A percentile compares a stretch with the other conserved stretches of the same genome.
Conservation (phyloP, 2,888 invertebrate species). For the Drosophila falleni region DNA sequence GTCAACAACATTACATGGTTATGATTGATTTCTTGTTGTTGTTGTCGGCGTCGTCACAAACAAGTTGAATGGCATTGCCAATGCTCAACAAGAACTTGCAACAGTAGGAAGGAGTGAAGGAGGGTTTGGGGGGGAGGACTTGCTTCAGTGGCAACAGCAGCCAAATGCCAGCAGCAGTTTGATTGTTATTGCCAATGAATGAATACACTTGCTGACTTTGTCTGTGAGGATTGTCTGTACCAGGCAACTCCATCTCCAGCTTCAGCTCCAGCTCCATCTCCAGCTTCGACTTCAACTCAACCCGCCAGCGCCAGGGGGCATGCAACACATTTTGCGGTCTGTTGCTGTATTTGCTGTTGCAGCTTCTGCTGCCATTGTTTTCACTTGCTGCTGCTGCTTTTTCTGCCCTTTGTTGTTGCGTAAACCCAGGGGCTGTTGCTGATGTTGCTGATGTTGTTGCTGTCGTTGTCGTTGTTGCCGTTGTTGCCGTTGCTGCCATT, state of each 20-base stretch:
- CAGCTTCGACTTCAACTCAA: slow-evolving; percentile 24
- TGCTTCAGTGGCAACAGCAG: slow-evolving; percentile 28
- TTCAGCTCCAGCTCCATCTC: slow-evolving; percentile 26
- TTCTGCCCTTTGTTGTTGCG: slow-evolving; percentile 63
- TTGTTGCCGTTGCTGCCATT: slow-evolving; percentile 28
- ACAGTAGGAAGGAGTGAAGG: slow-evolving; percentile 25
- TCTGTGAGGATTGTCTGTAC: slow-evolving; percentile 57
- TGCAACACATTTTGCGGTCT: slow-evolving; percentile 79
- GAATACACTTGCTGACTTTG: slow-evolving; percentile 74
- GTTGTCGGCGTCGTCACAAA: slow-evolving; percentile 50
- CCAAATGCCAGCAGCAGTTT: slow-evolving; percentile 74
- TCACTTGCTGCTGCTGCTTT: slow-evolving; percentile 40
- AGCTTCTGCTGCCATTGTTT: slow-evolving; percentile 70
- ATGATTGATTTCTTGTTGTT: slow-evolving; percentile 45
- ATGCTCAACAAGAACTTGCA: slow-evolving; percentile 64
- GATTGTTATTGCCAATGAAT: slow-evolving; percentile 82
- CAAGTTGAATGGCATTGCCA: slow-evolving; percentile 73
- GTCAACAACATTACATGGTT: slow-evolving; percentile 56
- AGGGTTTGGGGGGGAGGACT: slow-evolving; percentile 15
- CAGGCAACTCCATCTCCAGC: slow-evolving; percentile 35
- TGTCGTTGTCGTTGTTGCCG: slow-evolving; percentile 46
- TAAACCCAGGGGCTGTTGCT: slow-evolving; percentile 66
- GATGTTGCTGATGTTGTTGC: slow-evolving; percentile 54
- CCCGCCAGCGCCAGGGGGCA: slow-evolving; percentile 57
- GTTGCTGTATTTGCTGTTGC: slow-evolving; percentile 54